A percentile compares a stretch with the other conserved stretches of the same genome.
Conservation (phyloP, 2,888 invertebrate species). For the Andrena haemorrhoa region DNA sequence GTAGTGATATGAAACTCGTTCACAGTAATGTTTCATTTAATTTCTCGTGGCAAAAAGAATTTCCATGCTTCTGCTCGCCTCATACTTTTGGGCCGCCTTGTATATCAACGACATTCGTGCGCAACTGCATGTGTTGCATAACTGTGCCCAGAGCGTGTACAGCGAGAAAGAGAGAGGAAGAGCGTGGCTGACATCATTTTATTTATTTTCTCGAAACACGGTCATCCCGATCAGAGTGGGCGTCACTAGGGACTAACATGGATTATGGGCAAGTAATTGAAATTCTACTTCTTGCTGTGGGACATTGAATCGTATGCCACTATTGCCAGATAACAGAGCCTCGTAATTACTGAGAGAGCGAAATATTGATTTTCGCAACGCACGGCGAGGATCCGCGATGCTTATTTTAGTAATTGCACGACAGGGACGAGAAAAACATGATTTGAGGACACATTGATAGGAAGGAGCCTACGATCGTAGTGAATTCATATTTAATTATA, state of each 20-base stretch:
- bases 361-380: slow-evolving; percentile 4
- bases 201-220: slow-evolving; percentile 16
- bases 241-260: not conserved
- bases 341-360: not conserved
- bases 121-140: slow-evolving; percentile 59
- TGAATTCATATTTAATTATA: too few relatives aligned
- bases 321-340: not conserved
- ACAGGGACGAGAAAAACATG: not conserved
- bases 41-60: too few relatives aligned
- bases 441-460: not conserved
- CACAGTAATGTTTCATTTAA: too few relatives aligned
- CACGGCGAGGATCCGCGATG: not conserved
- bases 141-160: slow-evolving; percentile 34
- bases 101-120: slow-evolving; percentile 20
- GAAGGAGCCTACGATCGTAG: not conserved
- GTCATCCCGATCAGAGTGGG: slow-evolving; percentile 1
- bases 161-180: not conserved
- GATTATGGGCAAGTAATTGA: slow-evolving; percentile 4
- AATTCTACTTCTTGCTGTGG: not conserved
- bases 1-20: too few relatives aligned
- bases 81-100: too few relatives aligned
- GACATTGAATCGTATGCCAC: not conserved
- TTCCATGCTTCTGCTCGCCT: too few relatives aligned
- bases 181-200: not conserved
- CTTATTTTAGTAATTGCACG: not conserved